A percentile compares a stretch with the other conserved stretches of the same genome.
Evolutionary conservation across 1,140 invertebrate genomes (phyloP).

Genomic region (Solenopsis fugax): DNA sequence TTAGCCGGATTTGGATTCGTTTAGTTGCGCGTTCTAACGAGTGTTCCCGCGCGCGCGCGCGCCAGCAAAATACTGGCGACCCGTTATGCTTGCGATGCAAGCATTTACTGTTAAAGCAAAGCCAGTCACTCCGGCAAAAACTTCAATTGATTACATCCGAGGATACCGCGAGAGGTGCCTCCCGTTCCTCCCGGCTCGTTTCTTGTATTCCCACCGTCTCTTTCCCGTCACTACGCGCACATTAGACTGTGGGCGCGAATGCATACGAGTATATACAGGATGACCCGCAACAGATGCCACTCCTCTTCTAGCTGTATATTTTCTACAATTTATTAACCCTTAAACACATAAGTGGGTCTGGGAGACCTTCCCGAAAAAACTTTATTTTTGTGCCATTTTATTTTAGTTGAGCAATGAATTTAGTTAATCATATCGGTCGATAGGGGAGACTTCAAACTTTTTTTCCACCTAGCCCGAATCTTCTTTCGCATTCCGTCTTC

Average conservation of each 20-base stretch:
- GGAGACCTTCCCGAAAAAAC: too few species aligned
- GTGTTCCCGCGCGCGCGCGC: conserved; percentile 60
- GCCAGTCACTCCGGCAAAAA: conserved; percentile 72
- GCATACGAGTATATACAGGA: conserved; percentile 36
- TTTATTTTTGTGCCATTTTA: too few species aligned
- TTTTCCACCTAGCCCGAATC: too few species aligned
- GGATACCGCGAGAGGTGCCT: conserved; percentile 56
- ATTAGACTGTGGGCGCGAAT: conserved; percentile 22
- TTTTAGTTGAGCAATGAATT: too few species aligned
- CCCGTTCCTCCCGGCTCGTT: conserved; percentile 48
- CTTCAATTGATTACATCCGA: conserved; percentile 79
- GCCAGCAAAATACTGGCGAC: conserved; percentile 72
- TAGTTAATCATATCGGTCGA: too few species aligned
- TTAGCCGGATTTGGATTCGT: conserved; percentile 30
- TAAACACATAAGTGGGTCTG: too few species aligned
- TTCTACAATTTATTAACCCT: not conserved
- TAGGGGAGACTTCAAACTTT: too few species aligned
- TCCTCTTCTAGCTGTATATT: not conserved
- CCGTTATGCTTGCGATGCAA: conserved; percentile 72
- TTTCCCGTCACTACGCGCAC: conserved; percentile 44
- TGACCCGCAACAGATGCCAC: conserved; percentile 22
- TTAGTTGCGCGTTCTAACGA: conserved; percentile 35
- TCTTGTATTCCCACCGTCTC: conserved; percentile 45
- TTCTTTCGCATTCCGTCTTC: too few species aligned
- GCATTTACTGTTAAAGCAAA: conserved; percentile 76